Evolutionary conservation across 2,888 invertebrate genomes (phyloP), one percentile per base, ranked within the genome.

Genomic region (Agelastica alni): DNA sequence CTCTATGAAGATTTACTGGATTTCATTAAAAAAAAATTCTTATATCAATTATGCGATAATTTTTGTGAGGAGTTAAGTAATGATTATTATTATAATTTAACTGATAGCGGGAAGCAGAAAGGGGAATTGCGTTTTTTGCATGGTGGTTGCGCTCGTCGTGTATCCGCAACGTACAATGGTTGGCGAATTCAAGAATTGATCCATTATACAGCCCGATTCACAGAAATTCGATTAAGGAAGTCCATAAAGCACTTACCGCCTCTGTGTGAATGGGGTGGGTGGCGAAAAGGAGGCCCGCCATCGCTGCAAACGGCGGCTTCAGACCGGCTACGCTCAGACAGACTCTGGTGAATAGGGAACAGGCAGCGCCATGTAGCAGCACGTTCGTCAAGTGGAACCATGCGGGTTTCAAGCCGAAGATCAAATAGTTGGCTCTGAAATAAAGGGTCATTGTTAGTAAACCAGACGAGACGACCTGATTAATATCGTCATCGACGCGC

Each of bases 201-300:
- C n/a, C 48, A 48, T 48, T 48, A 48, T 31, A 48, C 48, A 48
- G 39, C 39, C 48, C 39, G 48, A 48, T 48, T 48, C 48, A 48
- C 48, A 48, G 39, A 39, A 41, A 48, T 48, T 48, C 48, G 48
- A 48, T 48, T 48, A 41, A 48, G 39, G 48, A 39, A 48, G 39
- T 48, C 48, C 39, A 41, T 43, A 51, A 51, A 52, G 44, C 36
- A 84, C 90, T 89, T 75, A 92, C 93, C 74, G 93, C 93, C 77
- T 94, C 93, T 1, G 92, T 91, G 75, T 93, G 93, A 59, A 94
- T 84, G 14, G 94, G 93, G 74, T 94, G 94, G 2, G 88, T 84
- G 3, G 93, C 91, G 72, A 93, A 94, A 64, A 93, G 78, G 34
- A 89, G 75, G 12, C 88, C 88, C 1, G 90, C 86, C 9, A 88